Base-by-base conservation (phyloP, 1,140 invertebrate species). In the Saccostrea glomerata region DNA sequence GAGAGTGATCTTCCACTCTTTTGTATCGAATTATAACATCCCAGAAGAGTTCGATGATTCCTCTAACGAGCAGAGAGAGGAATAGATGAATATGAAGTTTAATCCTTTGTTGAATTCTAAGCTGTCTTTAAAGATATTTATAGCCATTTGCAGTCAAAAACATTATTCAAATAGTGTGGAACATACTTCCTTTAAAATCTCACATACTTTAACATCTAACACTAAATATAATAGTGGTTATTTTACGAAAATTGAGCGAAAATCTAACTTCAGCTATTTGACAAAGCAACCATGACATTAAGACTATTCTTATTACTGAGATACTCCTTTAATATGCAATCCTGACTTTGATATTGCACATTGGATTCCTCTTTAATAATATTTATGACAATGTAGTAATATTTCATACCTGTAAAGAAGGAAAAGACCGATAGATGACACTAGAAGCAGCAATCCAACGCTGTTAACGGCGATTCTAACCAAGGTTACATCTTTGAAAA, bases 41-140 rank as follows among this genome's bases (percentile, higher is more conserved):
- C 90, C 90, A 91, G 20, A 83, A 86, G 47, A 90, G 55, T 0
- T 86, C 86, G 25, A 86, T 25, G 4, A 90, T 11, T 25, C 86
- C 88, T 30, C 73, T 88, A 54, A 91, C 20, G 0, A 87, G 73
- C 58, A 91, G 55, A 2, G 89, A 85, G 6, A 85, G 23, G 30
- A 91, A 90, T 23, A 91, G 73, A 20, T 89, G 83, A 15, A 89
- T 87, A 54, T 90, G 89, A 40, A 90, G 58, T 83, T 88, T 88
- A 20, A 90, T 89, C 60, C 89, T 73, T 30, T 89, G 82, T 25
- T 90, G 89, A 25, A 47, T 63, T 6, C 89, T 86, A 36, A 90
- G 66, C 1, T 77, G 70, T 36, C 70, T 77, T 23, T 30, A 73
- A 77, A 2, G 15, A 77, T 36, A 36, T n/a, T n/a, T n/a, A 66